Percentiles rank a stretch among this genome's conserved stretches.
Conservation (phyloP, 1,140 invertebrate species). For the Leptopilina clavipes region DNA sequence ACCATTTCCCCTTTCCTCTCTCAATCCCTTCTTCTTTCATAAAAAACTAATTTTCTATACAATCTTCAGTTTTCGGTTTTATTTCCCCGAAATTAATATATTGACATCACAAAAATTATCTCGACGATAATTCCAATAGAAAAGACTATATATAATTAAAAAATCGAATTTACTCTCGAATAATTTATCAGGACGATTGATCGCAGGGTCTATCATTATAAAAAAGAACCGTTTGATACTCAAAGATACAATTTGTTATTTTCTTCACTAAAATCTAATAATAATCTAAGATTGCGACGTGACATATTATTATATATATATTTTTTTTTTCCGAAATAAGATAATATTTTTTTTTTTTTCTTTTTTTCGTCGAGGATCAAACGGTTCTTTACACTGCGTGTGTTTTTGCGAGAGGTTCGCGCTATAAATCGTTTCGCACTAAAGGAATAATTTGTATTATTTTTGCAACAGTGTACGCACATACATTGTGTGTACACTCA, state of each 20-base stretch:
- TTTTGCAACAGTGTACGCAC: conserved; percentile 48
- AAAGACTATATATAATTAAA: not conserved
- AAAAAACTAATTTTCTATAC: conserved; percentile 5
- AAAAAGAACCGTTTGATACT: conserved; percentile 52
- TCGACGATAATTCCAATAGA: conserved; percentile 13
- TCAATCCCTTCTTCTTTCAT: not conserved
- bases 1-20: not conserved
- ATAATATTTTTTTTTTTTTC: not conserved
- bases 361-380: conserved; percentile 41
- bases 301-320: not conserved
- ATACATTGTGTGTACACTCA: conserved; percentile 44
- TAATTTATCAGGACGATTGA: conserved; percentile 37
- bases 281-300: not conserved
- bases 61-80: not conserved
- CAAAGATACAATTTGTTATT: conserved; percentile 35
- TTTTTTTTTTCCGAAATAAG: no score
- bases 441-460: conserved; percentile 51
- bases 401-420: conserved; percentile 30
- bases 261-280: not conserved
- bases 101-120: conserved; percentile 29
- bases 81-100: not conserved
- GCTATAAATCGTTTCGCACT: conserved; percentile 52
- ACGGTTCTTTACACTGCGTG: conserved; percentile 43
- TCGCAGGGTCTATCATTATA: conserved; percentile 45
- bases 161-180: not conserved